A percentile compares a stretch with the other conserved stretches of the same genome.
These are phyloP conservation scores for Tenthredo scrophulariae DNA, from an alignment of 2,888 invertebrate species.

Conservation along the genomic window DNA sequence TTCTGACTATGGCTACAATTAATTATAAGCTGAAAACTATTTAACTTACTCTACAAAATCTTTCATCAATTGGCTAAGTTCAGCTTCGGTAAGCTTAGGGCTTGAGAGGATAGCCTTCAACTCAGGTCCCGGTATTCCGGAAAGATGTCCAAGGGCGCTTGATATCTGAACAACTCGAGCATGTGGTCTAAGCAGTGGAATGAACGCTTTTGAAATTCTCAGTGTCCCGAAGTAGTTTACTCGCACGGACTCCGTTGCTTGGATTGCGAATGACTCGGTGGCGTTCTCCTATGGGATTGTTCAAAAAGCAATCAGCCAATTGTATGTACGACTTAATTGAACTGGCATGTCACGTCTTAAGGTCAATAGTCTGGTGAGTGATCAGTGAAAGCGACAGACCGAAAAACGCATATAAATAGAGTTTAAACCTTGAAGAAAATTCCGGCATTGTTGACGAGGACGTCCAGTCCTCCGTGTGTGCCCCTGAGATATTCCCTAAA, in stretches of 20 bases:
- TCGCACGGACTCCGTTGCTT: conserved; percentile 78
- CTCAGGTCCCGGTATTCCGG: conserved; percentile 66
- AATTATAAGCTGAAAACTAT: not conserved
- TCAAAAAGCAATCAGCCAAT: not conserved
- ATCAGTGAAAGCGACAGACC: not conserved
- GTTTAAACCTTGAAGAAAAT: conserved; percentile 83
- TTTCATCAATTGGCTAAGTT: conserved; percentile 80
- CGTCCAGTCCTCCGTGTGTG: conserved; percentile 85
- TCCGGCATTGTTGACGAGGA: conserved; percentile 89
- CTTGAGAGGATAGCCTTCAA: conserved; percentile 65
- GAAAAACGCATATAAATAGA: not conserved
- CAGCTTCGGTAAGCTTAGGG: conserved; percentile 79
- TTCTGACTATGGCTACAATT: not conserved
- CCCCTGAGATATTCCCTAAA: conserved; percentile 82
- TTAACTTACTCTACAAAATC: conserved; percentile 79
- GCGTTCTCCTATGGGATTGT: not conserved
- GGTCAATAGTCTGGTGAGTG: not conserved
- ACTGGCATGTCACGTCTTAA: not conserved
- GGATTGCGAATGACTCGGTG: conserved; percentile 68
- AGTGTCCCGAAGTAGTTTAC: conserved; percentile 78
- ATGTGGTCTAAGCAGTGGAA: conserved; percentile 78
- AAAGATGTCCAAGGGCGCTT: conserved; percentile 80
- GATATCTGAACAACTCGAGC: conserved; percentile 79
- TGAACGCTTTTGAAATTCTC: conserved; percentile 77
- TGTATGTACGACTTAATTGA: not conserved